Evolutionary conservation across 1,140 invertebrate genomes (phyloP), one percentile per base, ranked within the genome.

Genomic region (Panagrolaimus sp.): DNA sequence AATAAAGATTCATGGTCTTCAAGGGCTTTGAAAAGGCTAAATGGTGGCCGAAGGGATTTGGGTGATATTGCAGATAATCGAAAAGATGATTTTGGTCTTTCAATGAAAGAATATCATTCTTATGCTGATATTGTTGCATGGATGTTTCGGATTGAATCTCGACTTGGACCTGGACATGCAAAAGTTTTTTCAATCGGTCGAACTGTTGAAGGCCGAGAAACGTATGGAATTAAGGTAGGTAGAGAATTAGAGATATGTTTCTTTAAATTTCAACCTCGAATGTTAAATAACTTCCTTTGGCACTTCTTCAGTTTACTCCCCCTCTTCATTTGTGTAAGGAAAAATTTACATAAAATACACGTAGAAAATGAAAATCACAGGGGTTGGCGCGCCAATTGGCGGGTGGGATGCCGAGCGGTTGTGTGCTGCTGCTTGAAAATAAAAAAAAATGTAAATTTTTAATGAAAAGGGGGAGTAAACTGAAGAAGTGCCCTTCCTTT

Each of bases 81-180:
- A 38, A 38, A 38, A 38, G 51, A 57, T 9, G 51, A 57, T 14
- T 70, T 53, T 57, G 64, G 63, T 9, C 43, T 66, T 14, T 68
- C 63, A 43, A 78, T 78, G 73, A 76, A 71, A 4, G 72, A 78
- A 16, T 78, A 78, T 53, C 72, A 78, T 47, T 63, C 65, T 0
- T 75, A 78, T 48, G 47, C 67, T 5, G 73, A 70, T 0, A 44
- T 78, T 13, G 51, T 72, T 13, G 68, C 51, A 11, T 78, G 70
- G 65, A 72, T 78, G 48, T 43, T 70, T 31, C 31, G 75, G 51
- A 72, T 78, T 20, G 70, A 68, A 0, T 73, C 71, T 11, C 31
- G 25, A 42, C n/a, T 69, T 14, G 31, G 31, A 7, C 65, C 66
- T 31, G 43, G 44, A 14, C 27, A 69, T 7, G 63, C 75, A 5